A percentile compares a stretch with the other conserved stretches of the same genome.
Conservation (phyloP, 2,888 invertebrate species). For the Microctonus hyperodae region DNA sequence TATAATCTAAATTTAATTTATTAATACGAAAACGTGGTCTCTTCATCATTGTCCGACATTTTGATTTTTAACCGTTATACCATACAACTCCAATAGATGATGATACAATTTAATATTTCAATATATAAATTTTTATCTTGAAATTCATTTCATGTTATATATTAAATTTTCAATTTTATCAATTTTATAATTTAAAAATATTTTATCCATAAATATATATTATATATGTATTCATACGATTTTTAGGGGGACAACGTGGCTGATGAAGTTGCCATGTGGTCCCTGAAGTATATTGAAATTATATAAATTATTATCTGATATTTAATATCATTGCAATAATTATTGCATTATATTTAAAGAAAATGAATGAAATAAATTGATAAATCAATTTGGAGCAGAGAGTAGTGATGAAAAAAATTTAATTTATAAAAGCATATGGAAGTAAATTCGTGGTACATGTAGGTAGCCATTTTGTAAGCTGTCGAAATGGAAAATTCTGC, state of each 20-base stretch:
- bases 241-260: background rate
- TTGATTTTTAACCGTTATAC: background rate
- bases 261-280: background rate
- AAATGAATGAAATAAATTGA: background rate
- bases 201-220: no score
- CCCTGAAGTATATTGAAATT: background rate
- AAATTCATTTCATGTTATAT: background rate
- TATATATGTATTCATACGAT: background rate
- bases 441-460: background rate
- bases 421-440: background rate
- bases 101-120: background rate
- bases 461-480: constrained; percentile 43
- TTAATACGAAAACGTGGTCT: background rate
- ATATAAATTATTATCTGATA: background rate
- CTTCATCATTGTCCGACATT: background rate
- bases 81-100: no score
- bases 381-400: background rate
- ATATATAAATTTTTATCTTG: background rate
- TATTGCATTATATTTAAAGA: background rate
- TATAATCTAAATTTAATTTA: background rate
- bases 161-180: no score
- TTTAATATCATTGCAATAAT: background rate
- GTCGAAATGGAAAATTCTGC: constrained; percentile 34
- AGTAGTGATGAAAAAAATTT: background rate
- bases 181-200: no score